phyloP scores from a whole-genome alignment of 2,113 vertebrate genomes.

The Puma concolor region DNA sequence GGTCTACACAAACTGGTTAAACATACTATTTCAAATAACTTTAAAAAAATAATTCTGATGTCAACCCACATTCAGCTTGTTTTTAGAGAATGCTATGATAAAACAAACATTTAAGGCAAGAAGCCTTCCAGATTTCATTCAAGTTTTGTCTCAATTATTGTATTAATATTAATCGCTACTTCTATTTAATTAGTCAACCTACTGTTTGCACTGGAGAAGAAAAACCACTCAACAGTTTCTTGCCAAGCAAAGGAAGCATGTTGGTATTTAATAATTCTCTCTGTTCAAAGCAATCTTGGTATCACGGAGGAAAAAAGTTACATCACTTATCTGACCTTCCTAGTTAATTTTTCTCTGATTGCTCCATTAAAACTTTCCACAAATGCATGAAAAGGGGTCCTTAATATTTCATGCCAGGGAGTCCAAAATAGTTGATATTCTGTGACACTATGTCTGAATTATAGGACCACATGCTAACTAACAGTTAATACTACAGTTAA shows the following conservation, averaged over 20 bases:
- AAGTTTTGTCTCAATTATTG: constrained; percentile 45
- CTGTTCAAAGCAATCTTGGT: constrained; percentile 55
- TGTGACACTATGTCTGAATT: constrained; percentile 41
- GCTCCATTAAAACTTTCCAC: constrained; percentile 47
- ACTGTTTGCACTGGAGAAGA: constrained; percentile 36
- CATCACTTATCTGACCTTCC: constrained; percentile 27
- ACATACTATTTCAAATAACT: constrained; percentile 39
- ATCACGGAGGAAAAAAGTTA: constrained; percentile 41
- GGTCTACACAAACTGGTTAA: constrained; percentile 16
- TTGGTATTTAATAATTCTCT: constrained; percentile 57
- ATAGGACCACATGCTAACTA: constrained; percentile 34
- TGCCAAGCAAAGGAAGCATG: constrained; percentile 5
- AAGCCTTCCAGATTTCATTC: constrained; percentile 49
- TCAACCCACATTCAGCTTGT: neutral
- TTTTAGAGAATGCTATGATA: constrained; percentile 39
- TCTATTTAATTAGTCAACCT: constrained; percentile 24
- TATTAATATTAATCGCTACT: constrained; percentile 61
- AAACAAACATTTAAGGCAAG: constrained; percentile 47
- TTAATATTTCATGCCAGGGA: constrained; percentile 54
- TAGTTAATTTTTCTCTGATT: constrained; percentile 61
- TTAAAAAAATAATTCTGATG: constrained; percentile 55
- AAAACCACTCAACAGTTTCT: constrained; percentile 56
- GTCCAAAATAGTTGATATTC: constrained; percentile 60
- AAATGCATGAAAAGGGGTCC: constrained; percentile 15
- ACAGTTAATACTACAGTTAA: constrained; percentile 30